Evolutionary conservation across 1,140 invertebrate genomes (phyloP).

Genomic region (Anastrepha obliqua): DNA sequence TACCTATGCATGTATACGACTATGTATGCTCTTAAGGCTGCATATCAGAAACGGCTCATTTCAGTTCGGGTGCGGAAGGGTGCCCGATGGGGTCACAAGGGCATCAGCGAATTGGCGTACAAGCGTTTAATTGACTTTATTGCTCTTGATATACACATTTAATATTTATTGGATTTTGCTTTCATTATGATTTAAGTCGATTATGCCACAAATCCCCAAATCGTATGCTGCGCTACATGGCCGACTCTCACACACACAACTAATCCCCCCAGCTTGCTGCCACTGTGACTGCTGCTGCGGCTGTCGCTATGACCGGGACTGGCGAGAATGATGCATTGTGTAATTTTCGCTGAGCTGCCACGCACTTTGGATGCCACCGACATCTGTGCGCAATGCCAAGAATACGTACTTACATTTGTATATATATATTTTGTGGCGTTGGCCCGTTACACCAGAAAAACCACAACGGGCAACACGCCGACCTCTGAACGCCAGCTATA

Average conservation of each 20-base stretch:
- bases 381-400: not conserved
- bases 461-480: not conserved
- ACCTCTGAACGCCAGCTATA: not conserved
- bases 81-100: not conserved
- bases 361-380: not conserved
- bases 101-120: not conserved
- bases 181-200: slow-evolving; percentile 44
- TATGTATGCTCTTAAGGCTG: no score
- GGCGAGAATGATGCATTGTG: slow-evolving; percentile 23
- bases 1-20: no score
- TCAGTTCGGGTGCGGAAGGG: no score
- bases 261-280: not conserved
- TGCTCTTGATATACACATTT: not conserved
- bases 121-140: slow-evolving; percentile 43
- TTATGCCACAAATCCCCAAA: slow-evolving; percentile 30
- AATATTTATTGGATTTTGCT: slow-evolving; percentile 41
- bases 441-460: not conserved
- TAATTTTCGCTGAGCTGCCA: not conserved
- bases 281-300: not conserved
- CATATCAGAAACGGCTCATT: no score
- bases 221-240: not conserved
- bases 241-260: not conserved
- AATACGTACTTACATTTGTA: not conserved
- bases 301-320: not conserved
- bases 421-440: not conserved